These are phyloP conservation scores for Abrostola triplasia DNA, from an alignment of 2,888 invertebrate species.

Conservation along the genomic window DNA sequence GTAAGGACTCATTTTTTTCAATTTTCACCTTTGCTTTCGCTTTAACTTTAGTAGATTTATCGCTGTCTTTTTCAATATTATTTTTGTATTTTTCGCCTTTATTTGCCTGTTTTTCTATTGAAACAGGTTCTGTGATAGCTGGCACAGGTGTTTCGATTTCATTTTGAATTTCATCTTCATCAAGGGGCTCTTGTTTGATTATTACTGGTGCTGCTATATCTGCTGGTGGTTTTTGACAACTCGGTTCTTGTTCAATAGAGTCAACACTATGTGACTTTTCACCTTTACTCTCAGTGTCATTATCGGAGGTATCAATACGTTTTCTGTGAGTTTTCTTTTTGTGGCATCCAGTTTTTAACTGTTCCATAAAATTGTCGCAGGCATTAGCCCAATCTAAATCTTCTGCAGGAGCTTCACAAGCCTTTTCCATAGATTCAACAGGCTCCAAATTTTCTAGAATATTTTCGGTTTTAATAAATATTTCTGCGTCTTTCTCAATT, in stretches of 20 bases:
- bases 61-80: conserved; percentile 63
- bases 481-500: conserved; percentile 88
- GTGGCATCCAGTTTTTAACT: conserved; percentile 89
- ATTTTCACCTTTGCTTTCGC: conserved; percentile 65
- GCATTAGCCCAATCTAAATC: conserved; percentile 90
- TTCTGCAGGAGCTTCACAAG: conserved; percentile 60
- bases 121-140: conserved; percentile 19
- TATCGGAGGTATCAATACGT: conserved; percentile 73
- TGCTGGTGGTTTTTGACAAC: conserved; percentile 28
- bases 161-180: conserved; percentile 70
- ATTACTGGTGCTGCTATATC: conserved; percentile 50
- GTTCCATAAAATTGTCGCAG: conserved; percentile 94
- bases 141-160: conserved; percentile 39
- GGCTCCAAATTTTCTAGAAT: conserved; percentile 65
- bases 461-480: conserved; percentile 79
- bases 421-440: conserved; percentile 42
- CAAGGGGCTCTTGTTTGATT: conserved; percentile 79
- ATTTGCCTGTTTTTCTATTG: conserved; percentile 45
- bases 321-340: conserved; percentile 89
- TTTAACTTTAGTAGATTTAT: conserved; percentile 66
- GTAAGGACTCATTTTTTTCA: conserved; percentile 58
- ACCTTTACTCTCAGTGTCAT: conserved; percentile 64
- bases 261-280: conserved; percentile 44
- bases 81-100: conserved; percentile 62
- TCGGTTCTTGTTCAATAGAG: conserved; percentile 18